These are phyloP conservation scores for Oncorhynchus nerka DNA, from an alignment of 2,113 vertebrate species.

Conservation along the genomic window DNA sequence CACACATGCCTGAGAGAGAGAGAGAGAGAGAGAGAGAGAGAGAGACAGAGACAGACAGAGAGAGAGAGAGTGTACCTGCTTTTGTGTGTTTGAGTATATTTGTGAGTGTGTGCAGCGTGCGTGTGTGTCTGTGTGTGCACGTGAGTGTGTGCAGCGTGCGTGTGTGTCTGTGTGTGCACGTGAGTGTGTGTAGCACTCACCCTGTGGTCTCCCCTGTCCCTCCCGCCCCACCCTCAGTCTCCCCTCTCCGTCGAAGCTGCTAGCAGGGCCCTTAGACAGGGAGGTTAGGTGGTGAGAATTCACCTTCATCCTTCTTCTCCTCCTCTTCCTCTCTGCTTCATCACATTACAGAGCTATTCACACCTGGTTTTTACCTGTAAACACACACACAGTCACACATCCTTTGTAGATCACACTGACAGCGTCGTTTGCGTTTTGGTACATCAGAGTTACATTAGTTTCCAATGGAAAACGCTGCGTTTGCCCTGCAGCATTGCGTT, in stretches of 20 bases:
- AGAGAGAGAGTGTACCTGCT: not conserved
- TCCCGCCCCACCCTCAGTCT: not conserved
- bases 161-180: no score
- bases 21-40: not conserved
- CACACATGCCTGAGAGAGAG: not conserved
- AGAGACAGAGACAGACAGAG: no score
- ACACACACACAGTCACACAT: no score
- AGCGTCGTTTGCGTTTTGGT: no score
- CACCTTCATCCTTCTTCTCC: constrained; percentile 35
- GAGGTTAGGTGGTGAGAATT: not conserved
- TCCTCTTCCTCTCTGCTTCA: not conserved
- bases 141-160: not conserved
- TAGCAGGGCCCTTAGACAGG: not conserved
- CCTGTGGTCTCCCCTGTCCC: not conserved
- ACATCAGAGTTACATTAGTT: not conserved
- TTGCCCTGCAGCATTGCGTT: no score
- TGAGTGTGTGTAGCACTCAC: not conserved
- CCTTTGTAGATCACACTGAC: no score
- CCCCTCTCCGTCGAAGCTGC: not conserved
- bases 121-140: no score
- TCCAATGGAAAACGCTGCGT: no score
- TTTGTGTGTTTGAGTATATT: not conserved
- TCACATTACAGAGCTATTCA: not conserved
- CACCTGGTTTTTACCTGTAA: not conserved
- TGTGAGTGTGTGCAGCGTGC: no score